Evolutionary conservation across 2,113 vertebrate species (phyloP).

Genomic region (Panthera leo): DNA sequence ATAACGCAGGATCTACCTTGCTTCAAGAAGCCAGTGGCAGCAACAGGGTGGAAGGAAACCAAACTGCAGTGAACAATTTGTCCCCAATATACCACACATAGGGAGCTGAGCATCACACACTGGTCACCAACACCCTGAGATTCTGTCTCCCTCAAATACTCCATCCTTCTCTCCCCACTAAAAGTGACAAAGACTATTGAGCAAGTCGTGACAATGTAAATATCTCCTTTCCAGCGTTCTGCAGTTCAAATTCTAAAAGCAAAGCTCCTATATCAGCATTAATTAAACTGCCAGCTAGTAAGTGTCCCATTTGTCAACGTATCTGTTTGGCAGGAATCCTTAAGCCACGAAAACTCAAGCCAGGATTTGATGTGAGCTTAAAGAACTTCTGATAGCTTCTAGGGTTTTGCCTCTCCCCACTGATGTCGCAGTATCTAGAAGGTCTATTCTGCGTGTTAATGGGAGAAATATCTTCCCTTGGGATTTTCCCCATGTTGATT

Average conservation of each 20-base stretch:
- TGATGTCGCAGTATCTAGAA: background rate
- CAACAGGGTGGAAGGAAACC: background rate
- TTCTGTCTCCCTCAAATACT: background rate
- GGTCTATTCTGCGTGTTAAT: background rate
- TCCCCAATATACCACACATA: background rate
- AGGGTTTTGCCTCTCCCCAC: background rate
- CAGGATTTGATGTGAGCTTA: slow-evolving; percentile 37
- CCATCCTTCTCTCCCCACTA: background rate
- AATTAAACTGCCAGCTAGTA: slow-evolving; percentile 77
- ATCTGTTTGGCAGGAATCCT: slow-evolving; percentile 15
- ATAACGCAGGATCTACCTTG: background rate
- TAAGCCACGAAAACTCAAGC: slow-evolving; percentile 9
- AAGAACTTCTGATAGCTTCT: slow-evolving; percentile 19
- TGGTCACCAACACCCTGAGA: fast-evolving
- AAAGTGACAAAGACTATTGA: background rate
- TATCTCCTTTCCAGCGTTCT: background rate
- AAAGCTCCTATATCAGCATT: slow-evolving; percentile 70
- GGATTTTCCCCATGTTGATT: slow-evolving; percentile 73
- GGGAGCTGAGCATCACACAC: background rate
- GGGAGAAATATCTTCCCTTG: slow-evolving; percentile 59
- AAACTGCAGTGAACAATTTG: background rate
- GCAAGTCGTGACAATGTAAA: background rate
- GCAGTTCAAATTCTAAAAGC: slow-evolving; percentile 60
- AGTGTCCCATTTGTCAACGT: slow-evolving; percentile 42
- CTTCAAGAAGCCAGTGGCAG: background rate